Base-by-base conservation (phyloP, 2,113 vertebrate species). In the Sphaerodactylus townsendi region DNA sequence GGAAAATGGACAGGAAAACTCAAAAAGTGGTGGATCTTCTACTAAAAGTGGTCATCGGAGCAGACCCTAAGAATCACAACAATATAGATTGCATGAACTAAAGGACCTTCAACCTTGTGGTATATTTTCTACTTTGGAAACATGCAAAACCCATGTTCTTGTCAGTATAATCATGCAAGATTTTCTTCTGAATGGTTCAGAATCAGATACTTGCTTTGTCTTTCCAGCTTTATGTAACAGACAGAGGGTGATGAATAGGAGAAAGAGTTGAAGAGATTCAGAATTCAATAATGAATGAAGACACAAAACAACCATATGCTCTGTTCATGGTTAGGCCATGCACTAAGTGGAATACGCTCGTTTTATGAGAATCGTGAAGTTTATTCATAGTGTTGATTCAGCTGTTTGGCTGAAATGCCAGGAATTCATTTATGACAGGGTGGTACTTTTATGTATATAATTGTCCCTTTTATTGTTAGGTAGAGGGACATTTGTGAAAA, bases 371-470 rank as follows among this genome's bases (percentile, higher is more conserved):
- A 39, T 72, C 30, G 2, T 41, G 90, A 48, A 88, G 44, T 90
- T 91, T 91, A 79, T 88, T 80, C 46, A 82, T 11, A 30, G 8
- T 92, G 90, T 93, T 93, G 80, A 92, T 91, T 88, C 89, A 93
- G 89, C 83, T 87, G 30, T 39, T 88, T 76, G 59, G 73, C n/a
- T 3, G 88, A 79, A 30, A 85, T 41, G 73, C 10, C 81, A 88
- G 86, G 91, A 88, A 87, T 83, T 91, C 80, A 30, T 91, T 92
- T 91, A 85, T 92, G 88, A 75, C 35, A 10, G 17, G 50, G 44
- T 66, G 2, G 84, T 21, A 19, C 77, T 91, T 93, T 87, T 30
- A 62, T 62, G 28, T 62, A 8, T 84, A 79, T 92, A 83, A 85
- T 81, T 91, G 78, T 75, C 87, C 10, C 46, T 87, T 69, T 86